Conservation (phyloP, 2,113 vertebrate species). For the Aldabrachelys gigantea region DNA sequence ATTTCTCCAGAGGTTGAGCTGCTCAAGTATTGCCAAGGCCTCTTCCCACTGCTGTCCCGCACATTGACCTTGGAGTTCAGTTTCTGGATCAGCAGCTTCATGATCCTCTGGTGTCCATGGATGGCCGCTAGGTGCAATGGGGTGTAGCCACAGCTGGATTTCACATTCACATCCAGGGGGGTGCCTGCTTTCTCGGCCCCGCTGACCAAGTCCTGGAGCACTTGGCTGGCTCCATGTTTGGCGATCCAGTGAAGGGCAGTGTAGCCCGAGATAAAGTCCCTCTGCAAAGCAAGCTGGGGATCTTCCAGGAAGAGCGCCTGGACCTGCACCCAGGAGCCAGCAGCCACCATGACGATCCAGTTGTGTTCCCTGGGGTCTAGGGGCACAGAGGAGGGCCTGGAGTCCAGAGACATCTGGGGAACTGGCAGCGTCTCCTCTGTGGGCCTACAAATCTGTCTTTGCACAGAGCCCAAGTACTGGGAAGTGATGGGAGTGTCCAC, state of each 20-base stretch:
- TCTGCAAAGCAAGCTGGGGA: constrained; percentile 82
- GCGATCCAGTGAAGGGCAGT: constrained; percentile 95
- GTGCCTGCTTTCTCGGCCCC: constrained; percentile 79
- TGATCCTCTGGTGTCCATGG: constrained; percentile 85
- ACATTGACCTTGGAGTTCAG: constrained; percentile 82
- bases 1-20: constrained; percentile 77
- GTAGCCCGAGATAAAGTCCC: constrained; percentile 93
- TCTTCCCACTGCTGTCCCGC: constrained; percentile 88
- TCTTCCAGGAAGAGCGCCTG: constrained; percentile 88
- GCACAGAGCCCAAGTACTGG: neutral
- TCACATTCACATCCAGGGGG: constrained; percentile 82
- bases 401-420: neutral
- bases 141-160: constrained; percentile 88
- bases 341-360: constrained; percentile 90
- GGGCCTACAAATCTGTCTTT: neutral
- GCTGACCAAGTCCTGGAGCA: constrained; percentile 86
- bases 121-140: constrained; percentile 93
- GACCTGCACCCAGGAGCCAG: constrained; percentile 84
- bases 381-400: constrained; percentile 78
- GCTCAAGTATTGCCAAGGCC: constrained; percentile 91
- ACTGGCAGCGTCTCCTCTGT: neutral
- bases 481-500: constrained; percentile 67
- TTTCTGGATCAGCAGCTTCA: constrained; percentile 88
- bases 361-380: constrained; percentile 86
- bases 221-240: constrained; percentile 88